Percentiles rank a stretch among this genome's conserved stretches.
Evolutionary conservation across 1,140 invertebrate species (phyloP).

Genomic region (Lepidurus couesii): DNA sequence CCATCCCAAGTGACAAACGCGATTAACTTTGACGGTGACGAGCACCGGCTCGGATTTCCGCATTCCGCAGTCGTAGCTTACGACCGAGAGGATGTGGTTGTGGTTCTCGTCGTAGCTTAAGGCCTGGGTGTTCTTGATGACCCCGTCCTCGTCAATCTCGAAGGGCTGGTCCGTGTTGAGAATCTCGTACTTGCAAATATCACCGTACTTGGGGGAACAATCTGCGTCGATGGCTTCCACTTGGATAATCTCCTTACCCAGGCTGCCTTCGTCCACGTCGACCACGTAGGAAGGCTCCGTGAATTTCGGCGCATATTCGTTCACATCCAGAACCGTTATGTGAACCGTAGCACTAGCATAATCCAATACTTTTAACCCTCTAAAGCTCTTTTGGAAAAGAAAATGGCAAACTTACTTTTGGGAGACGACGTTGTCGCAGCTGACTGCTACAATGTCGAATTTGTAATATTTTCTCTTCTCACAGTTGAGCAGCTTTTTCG

Average conservation of each 20-base stretch:
- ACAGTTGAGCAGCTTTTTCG: constrained; percentile 77
- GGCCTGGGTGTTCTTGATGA: constrained; percentile 83
- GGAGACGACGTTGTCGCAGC: constrained; percentile 75
- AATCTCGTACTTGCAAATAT: constrained; percentile 94
- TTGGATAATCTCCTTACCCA: constrained; percentile 82
- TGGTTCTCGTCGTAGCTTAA: constrained; percentile 84
- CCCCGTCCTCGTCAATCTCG: constrained; percentile 81
- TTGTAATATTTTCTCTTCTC: constrained; percentile 91
- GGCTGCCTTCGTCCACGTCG: constrained; percentile 81
- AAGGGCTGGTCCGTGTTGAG: constrained; percentile 84
- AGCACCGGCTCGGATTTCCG: constrained; percentile 75
- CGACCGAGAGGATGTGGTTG: constrained; percentile 92
- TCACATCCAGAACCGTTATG: constrained; percentile 91
- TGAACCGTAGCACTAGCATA: constrained; percentile 75
- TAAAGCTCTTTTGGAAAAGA: background rate
- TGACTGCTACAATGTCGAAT: constrained; percentile 88
- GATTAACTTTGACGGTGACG: constrained; percentile 87
- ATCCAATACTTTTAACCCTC: background rate
- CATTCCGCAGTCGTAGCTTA: constrained; percentile 95
- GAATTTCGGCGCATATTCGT: constrained; percentile 87
- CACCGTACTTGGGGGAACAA: constrained; percentile 83
- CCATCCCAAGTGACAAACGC: constrained; percentile 67
- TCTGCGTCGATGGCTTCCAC: constrained; percentile 86
- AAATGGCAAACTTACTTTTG: constrained; percentile 60
- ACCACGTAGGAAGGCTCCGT: constrained; percentile 80